Base-by-base conservation (phyloP, 2,797 vertebrate species). In the Pseudochirops cupreus region DNA sequence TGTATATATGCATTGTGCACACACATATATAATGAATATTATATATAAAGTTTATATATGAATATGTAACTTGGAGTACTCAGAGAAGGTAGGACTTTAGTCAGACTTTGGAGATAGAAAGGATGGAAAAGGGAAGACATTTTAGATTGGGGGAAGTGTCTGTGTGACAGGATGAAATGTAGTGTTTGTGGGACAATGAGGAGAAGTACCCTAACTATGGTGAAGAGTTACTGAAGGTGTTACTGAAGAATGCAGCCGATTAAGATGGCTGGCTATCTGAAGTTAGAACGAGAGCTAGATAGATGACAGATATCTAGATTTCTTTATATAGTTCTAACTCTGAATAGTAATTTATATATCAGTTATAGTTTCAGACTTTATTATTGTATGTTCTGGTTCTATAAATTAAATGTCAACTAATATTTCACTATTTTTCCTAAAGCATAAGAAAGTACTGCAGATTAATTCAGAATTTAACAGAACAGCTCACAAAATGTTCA, bases 291-390 rank as follows among this genome's bases (percentile, higher is more conserved):
- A 74, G 9, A 39, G 67, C 16, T 67, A 67, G 33, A n/a, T n/a
- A n/a, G 14, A 18, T 67, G 33, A 18, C 11, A 67, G 5, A 6
- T 67, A 67, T n/a, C 16, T 67, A 59, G 62, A 18, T n/a, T 67
- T n/a, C 62, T 67, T 91, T 94, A 58, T 92, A 91, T 62, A 94
- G 5, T 87, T 62, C 16, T 91, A 91, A 97, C 33, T 95, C 92
- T 92, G 95, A 53, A 94, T 7, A 90, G 31, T 13, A 16, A 94
- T 58, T 52, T 91, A 82, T 24, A 67, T 1, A 91, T 33, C 91
- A 74, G 31, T 96, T 96, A 54, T 33, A 59, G 57, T 16, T 93
- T 59, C 33, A 33, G 94, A 56, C 56, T 56, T 94, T 95, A 96
- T 31, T 39, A 59, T 67, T 24, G 52, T 50, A 90, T 10, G 10